Conservation (phyloP, 2,113 vertebrate genomes). For the Sardina pilchardus region DNA sequence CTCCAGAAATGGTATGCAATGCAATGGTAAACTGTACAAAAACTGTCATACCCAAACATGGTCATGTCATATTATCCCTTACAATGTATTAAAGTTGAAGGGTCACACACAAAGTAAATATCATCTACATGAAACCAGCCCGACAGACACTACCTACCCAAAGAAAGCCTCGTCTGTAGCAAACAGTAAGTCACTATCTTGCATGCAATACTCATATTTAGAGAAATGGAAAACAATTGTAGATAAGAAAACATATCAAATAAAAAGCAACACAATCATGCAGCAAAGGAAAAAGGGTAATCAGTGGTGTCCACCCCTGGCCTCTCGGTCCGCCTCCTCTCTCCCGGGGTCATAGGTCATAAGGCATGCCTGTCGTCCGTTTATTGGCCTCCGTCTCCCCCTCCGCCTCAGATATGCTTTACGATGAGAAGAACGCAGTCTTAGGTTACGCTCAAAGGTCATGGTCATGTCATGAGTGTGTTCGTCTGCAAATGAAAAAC, state of each 20-base stretch:
- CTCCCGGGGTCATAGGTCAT: conserved; percentile 88
- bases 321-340: conserved; percentile 76
- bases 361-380: conserved; percentile 91
- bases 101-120: conserved; percentile 62
- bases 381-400: conserved; percentile 67
- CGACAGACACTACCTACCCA: conserved; percentile 50
- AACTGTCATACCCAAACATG: conserved; percentile 59
- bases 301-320: conserved; percentile 68
- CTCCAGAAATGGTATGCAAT: conserved; percentile 60
- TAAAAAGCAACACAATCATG: conserved; percentile 90
- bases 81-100: conserved; percentile 52
- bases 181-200: conserved; percentile 68
- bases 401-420: conserved; percentile 64
- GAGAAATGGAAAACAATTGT: conserved; percentile 56
- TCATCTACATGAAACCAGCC: conserved; percentile 66
- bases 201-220: conserved; percentile 73
- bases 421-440: conserved; percentile 52
- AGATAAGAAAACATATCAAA: conserved; percentile 52
- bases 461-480: conserved; percentile 66
- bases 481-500: conserved; percentile 59
- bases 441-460: conserved; percentile 72
- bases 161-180: conserved; percentile 57
- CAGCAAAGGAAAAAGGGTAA: conserved; percentile 73
- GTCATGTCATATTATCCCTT: conserved; percentile 56
- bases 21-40: conserved; percentile 72